Evolutionary conservation across 2,888 invertebrate genomes (phyloP).

Genomic region (Caenorhabditis sulstoni): DNA sequence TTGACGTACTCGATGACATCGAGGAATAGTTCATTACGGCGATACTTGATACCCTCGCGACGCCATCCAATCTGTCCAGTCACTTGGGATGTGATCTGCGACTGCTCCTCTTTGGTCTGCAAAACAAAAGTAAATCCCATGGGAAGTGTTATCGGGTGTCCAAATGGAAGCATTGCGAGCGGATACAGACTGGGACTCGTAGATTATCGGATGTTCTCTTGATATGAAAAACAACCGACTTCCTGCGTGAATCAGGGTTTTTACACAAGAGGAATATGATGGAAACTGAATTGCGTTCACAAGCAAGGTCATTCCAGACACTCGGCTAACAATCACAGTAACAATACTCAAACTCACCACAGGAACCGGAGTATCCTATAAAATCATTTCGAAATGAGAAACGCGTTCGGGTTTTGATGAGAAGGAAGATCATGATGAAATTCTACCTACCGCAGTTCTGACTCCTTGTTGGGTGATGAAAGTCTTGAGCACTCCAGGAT

Average conservation of each 20-base stretch:
- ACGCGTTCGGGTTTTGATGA: slow-evolving; percentile 7
- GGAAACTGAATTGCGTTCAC: neutral
- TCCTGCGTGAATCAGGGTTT: slow-evolving; percentile 16
- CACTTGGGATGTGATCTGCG: slow-evolving; percentile 97
- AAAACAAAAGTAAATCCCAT: slow-evolving; percentile 52
- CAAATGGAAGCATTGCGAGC: neutral
- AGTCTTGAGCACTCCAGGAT: slow-evolving; percentile 98
- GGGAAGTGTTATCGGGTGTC: slow-evolving; percentile 15
- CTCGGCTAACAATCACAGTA: slow-evolving; percentile 24
- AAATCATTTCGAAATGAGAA: slow-evolving; percentile 3
- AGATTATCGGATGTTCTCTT: neutral
- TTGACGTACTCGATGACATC: slow-evolving; percentile 99
- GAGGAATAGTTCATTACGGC: slow-evolving; percentile 97
- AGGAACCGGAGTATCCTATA: slow-evolving; percentile 64
- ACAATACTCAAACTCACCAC: slow-evolving; percentile 62
- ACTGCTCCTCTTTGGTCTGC: slow-evolving; percentile 98
- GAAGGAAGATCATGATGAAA: slow-evolving; percentile 7
- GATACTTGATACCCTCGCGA: slow-evolving; percentile 97
- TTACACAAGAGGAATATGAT: slow-evolving; percentile 2
- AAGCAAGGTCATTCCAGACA: slow-evolving; percentile 20
- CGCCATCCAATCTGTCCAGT: slow-evolving; percentile 92
- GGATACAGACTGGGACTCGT: slow-evolving; percentile 4
- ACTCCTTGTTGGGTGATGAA: slow-evolving; percentile 99
- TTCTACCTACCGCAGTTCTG: slow-evolving; percentile 77
- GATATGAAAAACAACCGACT: neutral